A percentile compares a stretch with the other conserved stretches of the same genome.
Conservation (phyloP, 2,888 invertebrate genomes). For the Mimachlamys varia region DNA sequence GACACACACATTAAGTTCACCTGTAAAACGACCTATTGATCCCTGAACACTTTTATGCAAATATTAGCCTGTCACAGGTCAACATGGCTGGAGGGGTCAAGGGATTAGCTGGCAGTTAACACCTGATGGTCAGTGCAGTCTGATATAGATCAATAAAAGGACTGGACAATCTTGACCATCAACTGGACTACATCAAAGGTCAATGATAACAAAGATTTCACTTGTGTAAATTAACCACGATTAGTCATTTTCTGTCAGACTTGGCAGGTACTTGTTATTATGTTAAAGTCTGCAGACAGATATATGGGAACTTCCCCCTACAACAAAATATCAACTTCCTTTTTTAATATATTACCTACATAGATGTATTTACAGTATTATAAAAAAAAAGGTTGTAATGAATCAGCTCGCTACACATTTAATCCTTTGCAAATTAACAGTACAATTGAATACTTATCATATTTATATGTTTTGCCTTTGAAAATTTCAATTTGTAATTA, state of each 20-base stretch:
- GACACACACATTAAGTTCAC: conserved; percentile 9
- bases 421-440: no score
- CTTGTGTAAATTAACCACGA: conserved; percentile 5
- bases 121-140: neutral
- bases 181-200: conserved; percentile 11
- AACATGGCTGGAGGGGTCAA: neutral
- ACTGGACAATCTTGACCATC: conserved; percentile 9
- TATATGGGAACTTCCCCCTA: no score
- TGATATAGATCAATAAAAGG: neutral
- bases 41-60: neutral
- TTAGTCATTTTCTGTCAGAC: neutral
- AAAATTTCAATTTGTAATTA: no score
- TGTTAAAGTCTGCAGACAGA: neutral
- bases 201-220: neutral
- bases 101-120: neutral
- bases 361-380: no score
- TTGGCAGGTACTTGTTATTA: neutral
- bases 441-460: no score
- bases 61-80: neutral
- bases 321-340: neutral
- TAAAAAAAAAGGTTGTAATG: no score
- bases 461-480: no score
- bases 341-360: neutral
- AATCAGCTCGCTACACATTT: no score
- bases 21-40: neutral